Evolutionary conservation across 1,140 invertebrate species (phyloP).

Genomic region (Drosophila baimaii): DNA sequence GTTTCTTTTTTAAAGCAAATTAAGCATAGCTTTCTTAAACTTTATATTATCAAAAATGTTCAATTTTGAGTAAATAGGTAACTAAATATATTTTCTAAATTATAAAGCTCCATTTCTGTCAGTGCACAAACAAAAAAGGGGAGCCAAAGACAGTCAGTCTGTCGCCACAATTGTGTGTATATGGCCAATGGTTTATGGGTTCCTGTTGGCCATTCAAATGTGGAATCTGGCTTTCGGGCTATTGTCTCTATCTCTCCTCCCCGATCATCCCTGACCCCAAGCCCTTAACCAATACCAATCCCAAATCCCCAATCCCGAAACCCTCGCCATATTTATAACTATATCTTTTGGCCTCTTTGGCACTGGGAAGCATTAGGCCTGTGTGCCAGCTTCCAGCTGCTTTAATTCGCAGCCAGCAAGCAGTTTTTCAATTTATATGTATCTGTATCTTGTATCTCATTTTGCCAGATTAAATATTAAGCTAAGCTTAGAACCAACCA

Average conservation of each 20-base stretch:
- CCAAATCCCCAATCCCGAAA: not conserved
- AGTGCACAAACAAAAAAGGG: not conserved
- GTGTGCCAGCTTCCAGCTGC: conserved; percentile 30
- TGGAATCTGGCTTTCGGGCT: conserved; percentile 40
- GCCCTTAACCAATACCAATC: not conserved
- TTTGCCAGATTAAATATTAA: too few species aligned
- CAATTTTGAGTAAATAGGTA: too few species aligned
- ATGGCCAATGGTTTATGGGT: conserved; percentile 48
- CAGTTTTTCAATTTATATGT: conserved; percentile 12
- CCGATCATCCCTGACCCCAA: not conserved
- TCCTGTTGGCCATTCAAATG: conserved; percentile 46
- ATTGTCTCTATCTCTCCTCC: conserved; percentile 26
- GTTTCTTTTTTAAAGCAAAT: not conserved
- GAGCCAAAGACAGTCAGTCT: conserved; percentile 33
- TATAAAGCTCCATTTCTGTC: not conserved
- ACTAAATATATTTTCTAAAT: too few species aligned
- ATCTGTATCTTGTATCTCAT: too few species aligned
- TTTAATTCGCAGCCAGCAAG: conserved; percentile 17
- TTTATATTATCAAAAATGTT: too few species aligned
- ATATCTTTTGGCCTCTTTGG: conserved; percentile 30
- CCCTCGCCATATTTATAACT: conserved; percentile 30
- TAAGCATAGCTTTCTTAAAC: not conserved
- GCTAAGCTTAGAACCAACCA: not conserved
- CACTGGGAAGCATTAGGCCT: conserved; percentile 26
- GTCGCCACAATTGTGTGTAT: conserved; percentile 49